Percentiles rank a stretch among this genome's conserved stretches.
These are phyloP conservation scores for Drosophila rhopaloa DNA, from an alignment of 1,140 invertebrate genomes.

Conservation along the genomic window DNA sequence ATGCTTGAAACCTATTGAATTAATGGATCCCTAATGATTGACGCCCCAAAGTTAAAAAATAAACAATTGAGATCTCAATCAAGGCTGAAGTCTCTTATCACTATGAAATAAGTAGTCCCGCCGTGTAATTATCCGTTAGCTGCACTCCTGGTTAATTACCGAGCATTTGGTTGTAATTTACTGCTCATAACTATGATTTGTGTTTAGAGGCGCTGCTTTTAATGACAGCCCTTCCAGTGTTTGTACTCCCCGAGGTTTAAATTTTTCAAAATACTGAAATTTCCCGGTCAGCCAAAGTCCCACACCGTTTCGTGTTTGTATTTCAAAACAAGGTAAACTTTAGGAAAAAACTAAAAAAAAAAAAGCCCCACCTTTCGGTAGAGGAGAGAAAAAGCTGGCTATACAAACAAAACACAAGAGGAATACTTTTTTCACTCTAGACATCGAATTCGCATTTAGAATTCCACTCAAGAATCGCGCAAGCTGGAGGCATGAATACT, in stretches of 20 bases:
- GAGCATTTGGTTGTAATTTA: slow-evolving; percentile 43
- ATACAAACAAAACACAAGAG: slow-evolving; percentile 20
- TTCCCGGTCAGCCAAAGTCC: slow-evolving; percentile 34
- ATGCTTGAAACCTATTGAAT: slow-evolving; percentile 4
- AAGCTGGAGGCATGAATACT: slow-evolving; percentile 43
- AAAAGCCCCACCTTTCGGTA: not conserved
- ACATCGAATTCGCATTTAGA: slow-evolving; percentile 44
- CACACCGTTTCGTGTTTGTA: slow-evolving; percentile 27
- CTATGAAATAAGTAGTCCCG: slow-evolving; percentile 3
- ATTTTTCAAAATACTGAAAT: slow-evolving; percentile 18
- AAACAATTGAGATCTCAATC: slow-evolving; percentile 39
- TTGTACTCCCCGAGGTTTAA: slow-evolving; percentile 3
- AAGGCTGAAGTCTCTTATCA: slow-evolving; percentile 33
- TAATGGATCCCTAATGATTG: slow-evolving; percentile 30
- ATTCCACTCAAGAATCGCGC: slow-evolving; percentile 38
- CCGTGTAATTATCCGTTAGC: slow-evolving; percentile 40
- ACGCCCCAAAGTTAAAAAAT: slow-evolving; percentile 8
- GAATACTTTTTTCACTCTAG: slow-evolving; percentile 29
- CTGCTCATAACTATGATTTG: slow-evolving; percentile 46
- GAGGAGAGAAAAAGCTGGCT: not conserved
- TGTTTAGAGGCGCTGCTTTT: slow-evolving; percentile 38
- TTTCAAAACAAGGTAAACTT: slow-evolving; percentile 32
- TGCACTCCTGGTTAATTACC: slow-evolving; percentile 39
- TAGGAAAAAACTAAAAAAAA: slow-evolving; percentile 8
- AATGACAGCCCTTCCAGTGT: slow-evolving; percentile 34